Conservation (phyloP, 2,888 invertebrate genomes). For the Tanypteryx hageni region DNA sequence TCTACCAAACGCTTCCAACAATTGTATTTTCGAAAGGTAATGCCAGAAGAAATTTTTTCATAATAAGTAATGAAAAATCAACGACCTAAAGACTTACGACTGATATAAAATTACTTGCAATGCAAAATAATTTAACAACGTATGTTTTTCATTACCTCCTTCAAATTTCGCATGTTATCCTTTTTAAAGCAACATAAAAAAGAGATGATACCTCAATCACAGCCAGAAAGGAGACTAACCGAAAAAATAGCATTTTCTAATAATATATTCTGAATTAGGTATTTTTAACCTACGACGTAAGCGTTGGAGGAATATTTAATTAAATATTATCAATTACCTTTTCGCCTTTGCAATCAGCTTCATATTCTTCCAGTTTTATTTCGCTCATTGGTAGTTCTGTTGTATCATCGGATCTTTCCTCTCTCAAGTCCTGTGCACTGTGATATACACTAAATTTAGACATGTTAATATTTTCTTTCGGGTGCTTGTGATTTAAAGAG, state of each 20-base stretch:
- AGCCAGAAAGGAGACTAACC: no score
- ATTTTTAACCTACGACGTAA: not conserved
- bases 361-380: constrained; percentile 35
- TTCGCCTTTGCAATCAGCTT: constrained; percentile 17
- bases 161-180: not conserved
- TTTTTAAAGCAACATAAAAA: not conserved
- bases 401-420: constrained; percentile 29
- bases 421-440: constrained; percentile 77
- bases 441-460: constrained; percentile 80
- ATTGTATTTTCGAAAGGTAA: no score
- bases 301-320: not conserved
- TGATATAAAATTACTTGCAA: not conserved
- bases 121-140: no score
- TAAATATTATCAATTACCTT: constrained; percentile 7
- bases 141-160: not conserved
- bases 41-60: no score
- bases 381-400: constrained; percentile 49
- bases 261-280: not conserved
- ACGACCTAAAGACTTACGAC: not conserved
- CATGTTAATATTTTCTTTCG: constrained; percentile 74
- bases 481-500: constrained; percentile 63
- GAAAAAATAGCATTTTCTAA: not conserved
- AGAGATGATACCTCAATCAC: not conserved
- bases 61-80: no score
- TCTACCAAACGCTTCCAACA: no score